Conservation (phyloP, 2,888 invertebrate genomes). For the Eilema sororculum region DNA sequence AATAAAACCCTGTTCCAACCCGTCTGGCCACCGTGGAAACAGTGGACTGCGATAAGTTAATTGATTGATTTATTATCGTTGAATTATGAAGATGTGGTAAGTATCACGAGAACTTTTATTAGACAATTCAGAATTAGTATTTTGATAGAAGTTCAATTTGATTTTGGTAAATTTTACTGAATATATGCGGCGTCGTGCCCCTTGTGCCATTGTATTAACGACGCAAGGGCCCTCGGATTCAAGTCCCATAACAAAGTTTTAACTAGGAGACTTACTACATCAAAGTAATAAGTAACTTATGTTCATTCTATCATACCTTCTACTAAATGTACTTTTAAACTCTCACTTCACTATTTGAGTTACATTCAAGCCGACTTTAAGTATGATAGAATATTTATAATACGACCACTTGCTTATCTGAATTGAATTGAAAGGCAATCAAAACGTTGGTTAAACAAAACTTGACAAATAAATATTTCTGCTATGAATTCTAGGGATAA, state of each 20-base stretch:
- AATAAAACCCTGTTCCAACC: too few relatives aligned
- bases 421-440: background rate
- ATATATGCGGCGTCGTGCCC: background rate
- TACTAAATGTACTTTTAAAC: background rate
- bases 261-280: slow-evolving; percentile 4
- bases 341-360: background rate
- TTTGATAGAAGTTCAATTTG: background rate
- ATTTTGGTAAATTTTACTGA: background rate
- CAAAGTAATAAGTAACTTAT: background rate
- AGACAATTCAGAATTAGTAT: background rate
- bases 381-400: background rate
- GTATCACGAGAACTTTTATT: background rate
- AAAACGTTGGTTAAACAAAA: background rate
- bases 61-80: too few relatives aligned
- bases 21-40: background rate
- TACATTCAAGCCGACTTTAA: background rate
- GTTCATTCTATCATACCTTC: background rate
- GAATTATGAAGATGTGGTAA: background rate
- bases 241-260: background rate
- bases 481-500: too few relatives aligned
- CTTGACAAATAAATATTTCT: background rate
- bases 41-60: too few relatives aligned
- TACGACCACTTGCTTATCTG: background rate
- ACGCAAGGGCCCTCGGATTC: background rate
- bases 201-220: background rate